Evolutionary conservation across 2,113 vertebrate species (phyloP).

Genomic region (Mellivora capensis): DNA sequence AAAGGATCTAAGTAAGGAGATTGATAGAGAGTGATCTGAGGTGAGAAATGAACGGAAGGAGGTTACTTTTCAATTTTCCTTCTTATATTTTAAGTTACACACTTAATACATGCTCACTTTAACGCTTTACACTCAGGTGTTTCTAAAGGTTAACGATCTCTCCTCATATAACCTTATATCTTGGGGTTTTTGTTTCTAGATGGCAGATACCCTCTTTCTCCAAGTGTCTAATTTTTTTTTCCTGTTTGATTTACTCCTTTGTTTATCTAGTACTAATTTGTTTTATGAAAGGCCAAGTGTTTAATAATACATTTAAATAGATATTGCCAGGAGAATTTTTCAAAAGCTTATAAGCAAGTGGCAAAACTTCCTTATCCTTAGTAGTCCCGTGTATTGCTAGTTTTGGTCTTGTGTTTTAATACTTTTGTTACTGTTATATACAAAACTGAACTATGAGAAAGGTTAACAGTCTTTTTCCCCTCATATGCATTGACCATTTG

Average conservation of each 20-base stretch:
- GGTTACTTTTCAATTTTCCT: neutral
- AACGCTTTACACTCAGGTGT: neutral
- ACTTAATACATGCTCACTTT: neutral
- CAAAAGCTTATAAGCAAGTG: neutral
- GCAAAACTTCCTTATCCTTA: neutral
- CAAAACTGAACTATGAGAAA: neutral
- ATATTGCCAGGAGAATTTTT: neutral
- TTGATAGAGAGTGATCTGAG: neutral
- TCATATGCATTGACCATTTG: neutral
- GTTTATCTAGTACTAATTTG: neutral
- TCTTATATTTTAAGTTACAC: neutral
- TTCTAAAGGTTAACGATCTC: neutral
- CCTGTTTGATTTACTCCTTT: neutral
- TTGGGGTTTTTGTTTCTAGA: neutral
- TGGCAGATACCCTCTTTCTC: neutral
- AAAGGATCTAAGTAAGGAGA: neutral
- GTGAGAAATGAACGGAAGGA: neutral
- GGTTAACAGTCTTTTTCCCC: neutral
- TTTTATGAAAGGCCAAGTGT: neutral
- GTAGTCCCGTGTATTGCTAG: neutral
- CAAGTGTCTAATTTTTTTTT: neutral
- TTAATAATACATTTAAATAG: neutral
- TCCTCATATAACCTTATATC: neutral
- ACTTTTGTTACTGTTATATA: neutral
- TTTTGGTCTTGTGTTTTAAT: neutral